phyloP scores from a whole-genome alignment of 2,113 vertebrate species.

The Isichthys henryi region DNA sequence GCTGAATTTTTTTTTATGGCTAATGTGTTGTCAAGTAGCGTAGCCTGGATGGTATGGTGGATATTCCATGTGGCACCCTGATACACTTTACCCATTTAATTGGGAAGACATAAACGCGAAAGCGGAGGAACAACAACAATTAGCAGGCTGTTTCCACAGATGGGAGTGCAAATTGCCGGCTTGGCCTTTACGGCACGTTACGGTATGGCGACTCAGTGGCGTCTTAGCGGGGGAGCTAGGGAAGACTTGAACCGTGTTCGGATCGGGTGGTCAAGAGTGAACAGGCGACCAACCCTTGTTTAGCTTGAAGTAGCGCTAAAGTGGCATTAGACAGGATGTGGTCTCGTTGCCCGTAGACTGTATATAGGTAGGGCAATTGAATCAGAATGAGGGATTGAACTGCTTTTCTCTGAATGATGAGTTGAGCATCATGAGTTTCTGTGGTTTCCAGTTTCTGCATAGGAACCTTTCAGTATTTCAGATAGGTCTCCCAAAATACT shows the following conservation, averaged over 20 bases:
- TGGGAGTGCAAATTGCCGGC: not conserved
- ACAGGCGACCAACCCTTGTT: not conserved
- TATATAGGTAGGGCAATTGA: not conserved
- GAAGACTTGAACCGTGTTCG: not conserved
- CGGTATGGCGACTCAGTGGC: not conserved
- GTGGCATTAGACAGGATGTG: not conserved
- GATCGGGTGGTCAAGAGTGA: not conserved
- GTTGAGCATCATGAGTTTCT: not conserved
- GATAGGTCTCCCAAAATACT: not conserved
- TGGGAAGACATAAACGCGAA: not conserved
- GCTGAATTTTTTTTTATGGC: not conserved
- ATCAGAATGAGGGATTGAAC: not conserved
- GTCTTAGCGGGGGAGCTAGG: not conserved
- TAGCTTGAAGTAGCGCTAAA: not conserved
- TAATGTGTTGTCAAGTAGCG: not conserved
- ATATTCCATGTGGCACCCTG: not conserved
- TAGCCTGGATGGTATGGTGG: not conserved
- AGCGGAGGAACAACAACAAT: not conserved
- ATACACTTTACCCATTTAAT: not conserved
- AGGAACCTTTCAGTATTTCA: not conserved
- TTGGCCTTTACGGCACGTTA: not conserved
- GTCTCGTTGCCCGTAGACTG: not conserved
- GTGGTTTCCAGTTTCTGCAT: not conserved
- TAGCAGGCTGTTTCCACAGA: not conserved
- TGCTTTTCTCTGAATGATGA: not conserved